A percentile compares a stretch with the other conserved stretches of the same genome.
Evolutionary conservation across 2,888 invertebrate species (phyloP).

Genomic region (Hemaris fuciformis): DNA sequence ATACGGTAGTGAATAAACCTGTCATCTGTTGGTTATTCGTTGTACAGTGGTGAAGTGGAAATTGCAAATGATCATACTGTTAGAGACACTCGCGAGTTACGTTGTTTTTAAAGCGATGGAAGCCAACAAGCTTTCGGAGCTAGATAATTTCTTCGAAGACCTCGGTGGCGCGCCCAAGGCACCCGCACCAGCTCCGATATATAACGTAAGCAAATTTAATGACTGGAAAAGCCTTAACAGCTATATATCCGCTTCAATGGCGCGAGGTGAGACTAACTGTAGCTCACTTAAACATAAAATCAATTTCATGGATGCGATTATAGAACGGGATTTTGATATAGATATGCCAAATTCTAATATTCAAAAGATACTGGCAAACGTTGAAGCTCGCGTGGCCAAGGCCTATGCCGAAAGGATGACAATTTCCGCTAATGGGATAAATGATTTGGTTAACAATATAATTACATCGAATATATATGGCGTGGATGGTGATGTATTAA

Average conservation of each 20-base stretch:
- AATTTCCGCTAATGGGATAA: not conserved
- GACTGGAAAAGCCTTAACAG: not conserved
- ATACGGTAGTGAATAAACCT: not conserved
- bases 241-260: not conserved
- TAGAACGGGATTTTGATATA: not conserved
- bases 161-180: not conserved
- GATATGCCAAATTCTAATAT: not conserved
- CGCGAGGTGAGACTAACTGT: not conserved
- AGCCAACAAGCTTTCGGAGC: not conserved
- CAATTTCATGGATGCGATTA: not conserved
- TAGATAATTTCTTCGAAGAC: not conserved
- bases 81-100: not conserved
- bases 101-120: not conserved
- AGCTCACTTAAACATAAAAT: not conserved
- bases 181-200: not conserved
- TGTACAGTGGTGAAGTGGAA: not conserved
- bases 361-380: not conserved
- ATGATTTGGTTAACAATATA: not conserved
- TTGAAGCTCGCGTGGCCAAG: not conserved
- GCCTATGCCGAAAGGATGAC: not conserved
- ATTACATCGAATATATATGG: not conserved
- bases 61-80: no score
- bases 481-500: not conserved
- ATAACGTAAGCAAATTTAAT: not conserved
- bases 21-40: not conserved